These are phyloP conservation scores for Corbicula japonica DNA, from an alignment of 2,888 invertebrate genomes.

Conservation along the genomic window DNA sequence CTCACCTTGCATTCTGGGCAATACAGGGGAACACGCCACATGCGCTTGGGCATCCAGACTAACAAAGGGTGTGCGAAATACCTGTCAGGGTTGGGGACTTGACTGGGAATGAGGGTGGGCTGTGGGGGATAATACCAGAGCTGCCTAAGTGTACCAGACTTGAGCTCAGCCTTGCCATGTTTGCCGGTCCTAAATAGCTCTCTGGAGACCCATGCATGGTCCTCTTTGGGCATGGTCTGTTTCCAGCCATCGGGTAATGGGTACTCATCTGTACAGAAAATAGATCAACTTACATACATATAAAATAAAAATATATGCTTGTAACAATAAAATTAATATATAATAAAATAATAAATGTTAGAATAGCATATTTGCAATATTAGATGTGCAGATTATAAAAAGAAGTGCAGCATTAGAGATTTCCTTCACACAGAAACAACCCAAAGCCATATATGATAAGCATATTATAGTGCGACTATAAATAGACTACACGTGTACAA, in stretches of 20 bases:
- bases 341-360: too few relatives aligned
- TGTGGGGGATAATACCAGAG: constrained; percentile 59
- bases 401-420: too few relatives aligned
- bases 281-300: too few relatives aligned
- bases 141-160: neutral
- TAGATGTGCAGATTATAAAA: too few relatives aligned
- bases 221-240: constrained; percentile 21
- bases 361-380: too few relatives aligned
- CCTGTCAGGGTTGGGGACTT: constrained; percentile 33
- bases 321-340: too few relatives aligned
- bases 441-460: too few relatives aligned
- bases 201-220: constrained; percentile 50
- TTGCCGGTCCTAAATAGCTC: constrained; percentile 16
- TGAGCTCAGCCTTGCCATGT: neutral
- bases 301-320: too few relatives aligned
- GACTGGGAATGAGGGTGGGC: constrained; percentile 16
- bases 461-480: too few relatives aligned
- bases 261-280: too few relatives aligned
- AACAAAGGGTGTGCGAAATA: constrained; percentile 56
- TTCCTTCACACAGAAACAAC: too few relatives aligned
- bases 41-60: constrained; percentile 54
- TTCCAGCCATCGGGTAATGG: constrained; percentile 43
- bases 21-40: constrained; percentile 37
- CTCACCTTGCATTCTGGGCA: constrained; percentile 15
- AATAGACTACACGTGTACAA: too few relatives aligned